Conservation (phyloP, 2,888 invertebrate genomes). For the Agapetus fuscipes region DNA sequence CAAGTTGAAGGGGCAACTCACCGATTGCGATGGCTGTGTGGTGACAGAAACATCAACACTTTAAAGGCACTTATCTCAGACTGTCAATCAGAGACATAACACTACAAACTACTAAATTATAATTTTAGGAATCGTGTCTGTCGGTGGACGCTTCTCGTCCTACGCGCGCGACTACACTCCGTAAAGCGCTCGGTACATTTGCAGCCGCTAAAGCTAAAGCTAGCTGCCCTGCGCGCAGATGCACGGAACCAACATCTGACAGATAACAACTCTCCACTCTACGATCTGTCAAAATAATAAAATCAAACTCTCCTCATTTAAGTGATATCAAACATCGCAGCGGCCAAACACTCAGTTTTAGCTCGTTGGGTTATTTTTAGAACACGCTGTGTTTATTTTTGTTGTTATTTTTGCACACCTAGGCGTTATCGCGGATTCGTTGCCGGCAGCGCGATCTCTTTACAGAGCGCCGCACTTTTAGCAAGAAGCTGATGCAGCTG, state of each 20-base stretch:
- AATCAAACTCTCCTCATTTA: no score
- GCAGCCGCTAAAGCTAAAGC: no score
- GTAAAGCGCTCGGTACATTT: no score
- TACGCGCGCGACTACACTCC: not conserved
- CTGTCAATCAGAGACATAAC: constrained; percentile 7
- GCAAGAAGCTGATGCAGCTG: no score
- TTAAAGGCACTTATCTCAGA: constrained; percentile 18
- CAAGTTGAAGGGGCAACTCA: no score
- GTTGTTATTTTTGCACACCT: not conserved
- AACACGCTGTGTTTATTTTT: not conserved
- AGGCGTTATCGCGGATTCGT: not conserved
- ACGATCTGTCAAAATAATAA: no score
- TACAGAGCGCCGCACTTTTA: not conserved
- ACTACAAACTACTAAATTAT: constrained; percentile 12
- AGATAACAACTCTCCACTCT: no score
- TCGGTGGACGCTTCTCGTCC: constrained; percentile 1
- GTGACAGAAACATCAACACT: constrained; percentile 11
- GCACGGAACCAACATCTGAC: no score
- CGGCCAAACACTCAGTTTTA: no score
- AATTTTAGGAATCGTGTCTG: constrained; percentile 3
- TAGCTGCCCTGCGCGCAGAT: no score
- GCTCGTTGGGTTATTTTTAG: not conserved
- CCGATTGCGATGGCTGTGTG: no score
- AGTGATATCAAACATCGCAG: no score
- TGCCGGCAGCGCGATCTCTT: not conserved